Evolutionary conservation across 1,140 invertebrate genomes (phyloP).

Genomic region (Drosophila tristis): DNA sequence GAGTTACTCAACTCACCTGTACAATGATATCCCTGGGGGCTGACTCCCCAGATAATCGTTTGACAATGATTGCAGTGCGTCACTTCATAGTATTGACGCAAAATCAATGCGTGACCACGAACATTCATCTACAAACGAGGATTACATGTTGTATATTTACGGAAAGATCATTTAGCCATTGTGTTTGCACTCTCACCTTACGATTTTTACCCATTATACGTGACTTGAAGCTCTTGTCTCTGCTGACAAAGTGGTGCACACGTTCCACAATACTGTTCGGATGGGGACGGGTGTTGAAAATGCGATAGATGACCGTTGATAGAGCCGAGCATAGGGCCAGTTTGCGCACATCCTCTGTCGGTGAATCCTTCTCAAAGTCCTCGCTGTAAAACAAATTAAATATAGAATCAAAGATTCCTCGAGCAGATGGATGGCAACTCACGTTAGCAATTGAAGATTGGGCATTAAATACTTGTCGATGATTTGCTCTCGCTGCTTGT

Average conservation of each 20-base stretch:
- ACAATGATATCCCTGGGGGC: conserved; percentile 97
- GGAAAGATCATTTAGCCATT: no score
- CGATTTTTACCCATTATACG: conserved; percentile 90
- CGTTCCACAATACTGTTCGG: conserved; percentile 80
- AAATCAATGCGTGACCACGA: conserved; percentile 95
- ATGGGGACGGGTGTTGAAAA: conserved; percentile 78
- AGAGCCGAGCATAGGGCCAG: conserved; percentile 91
- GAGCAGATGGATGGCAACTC: conserved; percentile 72
- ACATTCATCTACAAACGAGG: conserved; percentile 87
- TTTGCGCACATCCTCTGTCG: conserved; percentile 87
- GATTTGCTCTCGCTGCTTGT: conserved; percentile 91
- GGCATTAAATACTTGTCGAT: conserved; percentile 90
- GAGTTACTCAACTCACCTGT: conserved; percentile 84
- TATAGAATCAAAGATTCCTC: not conserved
- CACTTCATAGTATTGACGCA: conserved; percentile 94
- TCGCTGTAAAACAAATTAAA: conserved; percentile 85
- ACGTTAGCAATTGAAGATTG: conserved; percentile 90
- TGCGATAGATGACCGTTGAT: conserved; percentile 89
- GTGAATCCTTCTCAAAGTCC: conserved; percentile 89
- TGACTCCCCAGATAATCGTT: conserved; percentile 95
- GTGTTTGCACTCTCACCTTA: conserved; percentile 83
- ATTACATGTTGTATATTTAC: not conserved
- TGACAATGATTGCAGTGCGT: conserved; percentile 97
- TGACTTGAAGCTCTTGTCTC: conserved; percentile 92
- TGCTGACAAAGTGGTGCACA: conserved; percentile 91